Base-by-base conservation (phyloP, 2,888 invertebrate genomes). In the Pristionchus mayeri region DNA sequence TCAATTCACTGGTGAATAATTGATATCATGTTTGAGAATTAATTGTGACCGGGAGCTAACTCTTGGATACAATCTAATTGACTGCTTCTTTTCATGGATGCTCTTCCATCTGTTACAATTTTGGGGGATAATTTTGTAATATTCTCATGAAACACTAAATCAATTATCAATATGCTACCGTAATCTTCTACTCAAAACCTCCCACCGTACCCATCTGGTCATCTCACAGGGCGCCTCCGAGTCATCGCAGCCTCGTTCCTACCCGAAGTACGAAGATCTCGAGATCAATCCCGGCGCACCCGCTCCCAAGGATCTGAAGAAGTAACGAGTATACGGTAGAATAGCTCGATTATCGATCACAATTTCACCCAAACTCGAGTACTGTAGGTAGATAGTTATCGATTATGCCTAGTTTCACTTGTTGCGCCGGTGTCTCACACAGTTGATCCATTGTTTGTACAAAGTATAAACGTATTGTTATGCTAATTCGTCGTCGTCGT, bases 181-280 rank as follows among this genome's bases (percentile, higher is more conserved):
- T n/a, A n/a, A n/a, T n/a, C n/a, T n/a, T n/a, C n/a, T n/a, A n/a
- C n/a, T n/a, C n/a, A n/a, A n/a, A n/a, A n/a, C n/a, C n/a, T n/a
- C n/a, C n/a, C n/a, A n/a, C n/a, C n/a, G n/a, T n/a, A n/a, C n/a
- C n/a, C n/a, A n/a, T n/a, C n/a, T n/a, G n/a, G n/a, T n/a, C n/a
- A n/a, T n/a, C n/a, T n/a, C n/a, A n/a, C 40, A 67, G 81, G 81
- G 81, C 60, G 81, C 81, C 3, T 37, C 40, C 50, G 88, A 88
- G 57, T 71, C 86, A 34, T 87, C 86, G 30, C 84, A 86, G 21
- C 86, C 86, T 16, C 85, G 85, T 67, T 50, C 84, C 18, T 89
- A 86, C 63, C 91, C 91, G 13, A 87, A 86, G 44, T 91, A 91
- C 85, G 85, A 89, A 21, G 91, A 90, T 71, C 60, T 89, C 67